Conservation (phyloP, 2,113 vertebrate genomes). For the Holacanthus passer region DNA sequence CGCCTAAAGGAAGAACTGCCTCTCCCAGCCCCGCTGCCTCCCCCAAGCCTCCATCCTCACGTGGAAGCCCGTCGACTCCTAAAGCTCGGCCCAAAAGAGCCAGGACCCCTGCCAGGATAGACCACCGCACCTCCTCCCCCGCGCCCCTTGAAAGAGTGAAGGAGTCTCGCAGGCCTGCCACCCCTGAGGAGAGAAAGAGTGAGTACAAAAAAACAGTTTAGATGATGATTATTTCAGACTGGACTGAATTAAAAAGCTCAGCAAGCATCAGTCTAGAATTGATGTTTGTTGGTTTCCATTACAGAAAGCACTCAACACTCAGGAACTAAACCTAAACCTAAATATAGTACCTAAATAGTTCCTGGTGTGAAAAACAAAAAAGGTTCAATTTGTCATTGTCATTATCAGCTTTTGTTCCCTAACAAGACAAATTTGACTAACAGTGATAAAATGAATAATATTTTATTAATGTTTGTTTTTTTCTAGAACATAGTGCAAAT, state of each 20-base stretch:
- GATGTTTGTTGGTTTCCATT: not conserved
- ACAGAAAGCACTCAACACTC: not conserved
- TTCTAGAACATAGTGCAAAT: too few relatives aligned
- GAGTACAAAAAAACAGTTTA: constrained; percentile 37
- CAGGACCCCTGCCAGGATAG: constrained; percentile 74
- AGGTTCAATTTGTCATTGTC: not conserved
- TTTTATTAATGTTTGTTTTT: too few relatives aligned
- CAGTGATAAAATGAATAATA: not conserved
- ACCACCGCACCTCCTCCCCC: constrained; percentile 79
- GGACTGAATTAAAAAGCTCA: not conserved
- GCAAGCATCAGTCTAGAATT: not conserved
- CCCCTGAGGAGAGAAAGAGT: constrained; percentile 78
- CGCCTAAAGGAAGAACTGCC: constrained; percentile 83
- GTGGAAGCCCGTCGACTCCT: constrained; percentile 84
- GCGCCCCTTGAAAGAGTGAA: constrained; percentile 77
- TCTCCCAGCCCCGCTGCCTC: constrained; percentile 87
- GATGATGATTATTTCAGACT: not conserved
- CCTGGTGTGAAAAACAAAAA: too few relatives aligned
- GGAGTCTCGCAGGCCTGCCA: constrained; percentile 63
- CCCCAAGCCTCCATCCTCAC: constrained; percentile 84
- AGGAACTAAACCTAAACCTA: not conserved
- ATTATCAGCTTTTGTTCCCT: not conserved
- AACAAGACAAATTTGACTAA: not conserved
- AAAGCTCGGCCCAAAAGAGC: constrained; percentile 87
- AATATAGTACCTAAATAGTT: not conserved